Evolutionary conservation across 1,140 invertebrate species (phyloP).

Genomic region (Oscheius sp.): DNA sequence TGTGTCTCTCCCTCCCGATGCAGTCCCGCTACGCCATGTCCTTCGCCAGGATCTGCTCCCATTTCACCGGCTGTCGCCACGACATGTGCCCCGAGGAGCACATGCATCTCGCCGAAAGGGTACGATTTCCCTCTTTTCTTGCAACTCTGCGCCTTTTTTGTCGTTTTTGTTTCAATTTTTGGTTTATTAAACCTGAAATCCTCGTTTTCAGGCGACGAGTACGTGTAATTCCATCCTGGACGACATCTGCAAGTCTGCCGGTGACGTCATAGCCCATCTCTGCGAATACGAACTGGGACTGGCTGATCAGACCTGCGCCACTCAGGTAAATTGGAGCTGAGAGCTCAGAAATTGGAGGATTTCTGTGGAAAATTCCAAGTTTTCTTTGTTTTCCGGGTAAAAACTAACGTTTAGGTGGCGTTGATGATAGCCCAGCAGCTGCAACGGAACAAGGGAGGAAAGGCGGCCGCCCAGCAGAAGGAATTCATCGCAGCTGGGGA

Average conservation of each 20-base stretch:
- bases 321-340: neutral
- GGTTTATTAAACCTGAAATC: neutral
- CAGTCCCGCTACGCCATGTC: slow-evolving; percentile 79
- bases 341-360: neutral
- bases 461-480: neutral
- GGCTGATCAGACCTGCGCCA: slow-evolving; percentile 85
- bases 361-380: neutral
- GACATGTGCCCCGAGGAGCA: slow-evolving; percentile 95
- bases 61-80: slow-evolving; percentile 96
- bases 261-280: slow-evolving; percentile 70
- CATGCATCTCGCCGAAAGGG: slow-evolving; percentile 55
- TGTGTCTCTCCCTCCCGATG: slow-evolving; percentile 48
- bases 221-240: slow-evolving; percentile 82
- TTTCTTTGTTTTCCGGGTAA: neutral
- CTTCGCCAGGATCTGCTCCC: slow-evolving; percentile 93
- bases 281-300: slow-evolving; percentile 95
- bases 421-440: slow-evolving; percentile 15
- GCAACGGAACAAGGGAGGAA: slow-evolving; percentile 3
- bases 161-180: too few species aligned
- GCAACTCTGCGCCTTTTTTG: too few species aligned
- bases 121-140: neutral
- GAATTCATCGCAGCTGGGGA: slow-evolving; percentile 30
- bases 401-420: slow-evolving; percentile 1
- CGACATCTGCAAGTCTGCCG: slow-evolving; percentile 65
- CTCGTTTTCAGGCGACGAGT: slow-evolving; percentile 38